These are phyloP conservation scores for Phaonia tiefii DNA, from an alignment of 2,888 invertebrate genomes.

Conservation along the genomic window DNA sequence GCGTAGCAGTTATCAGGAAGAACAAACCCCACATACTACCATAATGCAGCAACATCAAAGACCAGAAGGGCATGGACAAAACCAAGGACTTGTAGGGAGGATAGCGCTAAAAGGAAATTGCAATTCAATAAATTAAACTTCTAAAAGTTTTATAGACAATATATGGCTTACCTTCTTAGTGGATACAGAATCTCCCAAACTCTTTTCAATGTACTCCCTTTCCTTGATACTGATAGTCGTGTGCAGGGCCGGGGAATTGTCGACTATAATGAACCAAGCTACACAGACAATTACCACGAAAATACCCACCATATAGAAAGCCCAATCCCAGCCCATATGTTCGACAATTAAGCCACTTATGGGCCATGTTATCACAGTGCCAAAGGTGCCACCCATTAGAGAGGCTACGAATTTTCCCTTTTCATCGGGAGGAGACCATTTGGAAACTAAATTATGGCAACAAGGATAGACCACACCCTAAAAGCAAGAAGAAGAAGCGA, in stretches of 20 bases:
- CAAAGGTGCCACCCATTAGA: conserved; percentile 87
- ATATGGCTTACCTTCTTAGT: conserved; percentile 82
- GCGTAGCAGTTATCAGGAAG: conserved; percentile 88
- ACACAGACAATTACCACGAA: conserved; percentile 82
- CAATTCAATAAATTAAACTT: conserved; percentile 1
- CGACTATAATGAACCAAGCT: conserved; percentile 84
- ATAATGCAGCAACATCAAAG: conserved; percentile 85
- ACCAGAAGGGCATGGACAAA: conserved; percentile 86
- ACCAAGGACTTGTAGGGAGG: conserved; percentile 85
- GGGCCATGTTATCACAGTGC: conserved; percentile 86
- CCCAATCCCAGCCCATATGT: conserved; percentile 85
- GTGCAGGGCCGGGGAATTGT: conserved; percentile 85
- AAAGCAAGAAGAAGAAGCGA: conserved; percentile 39
- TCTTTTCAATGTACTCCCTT: conserved; percentile 84
- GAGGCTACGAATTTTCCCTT: conserved; percentile 87
- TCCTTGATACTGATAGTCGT: conserved; percentile 84
- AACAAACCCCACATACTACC: conserved; percentile 90
- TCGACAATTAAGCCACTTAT: conserved; percentile 85
- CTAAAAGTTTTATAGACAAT: not conserved
- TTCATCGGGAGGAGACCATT: conserved; percentile 89
- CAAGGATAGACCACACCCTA: conserved; percentile 76
- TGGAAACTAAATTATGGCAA: conserved; percentile 83
- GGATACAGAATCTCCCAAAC: conserved; percentile 83
- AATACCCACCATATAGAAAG: conserved; percentile 85
- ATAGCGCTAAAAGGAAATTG: conserved; percentile 82